Base-by-base conservation (phyloP, 2,888 invertebrate genomes). In the Trichogramma dendrolimi region DNA sequence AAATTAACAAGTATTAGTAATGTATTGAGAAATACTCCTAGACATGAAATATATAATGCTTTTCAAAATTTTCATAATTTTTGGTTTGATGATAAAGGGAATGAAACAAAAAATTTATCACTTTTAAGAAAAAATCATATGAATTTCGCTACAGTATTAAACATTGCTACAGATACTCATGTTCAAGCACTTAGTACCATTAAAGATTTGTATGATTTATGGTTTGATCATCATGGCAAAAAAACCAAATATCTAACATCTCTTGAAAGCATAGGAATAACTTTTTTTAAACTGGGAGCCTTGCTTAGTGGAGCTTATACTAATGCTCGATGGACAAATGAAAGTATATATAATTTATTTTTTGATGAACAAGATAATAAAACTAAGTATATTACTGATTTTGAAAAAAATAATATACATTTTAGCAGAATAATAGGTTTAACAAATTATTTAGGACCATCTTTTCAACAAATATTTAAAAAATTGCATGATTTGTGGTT, bases 321-420 rank as follows among this genome's bases (percentile, higher is more conserved):
- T 46, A 58, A 61, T 50, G 67, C 69, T 68, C 62, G 66, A 61
- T 68, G 70, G 68, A 69, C 69, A 67, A 73, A 73, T 69, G 61
- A 70, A 69, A 66, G 70, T 40, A 68, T 73, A 6, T 67, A 69
- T 69, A 58, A 55, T 53, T 58, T 68, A 46, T 73, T 71, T 68
- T 71, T 73, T 40, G 42, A 56, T 48, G 42, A 56, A 4, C 10
- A 40, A 3, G 56, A 49, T 3, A 48, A 49, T 11, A 48, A 48
- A 48, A 41, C 49, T 4, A 10, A 41, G 4, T 56, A 49, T 6
- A n/a, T 56, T 6, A 48, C 40, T 11, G 42, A 3, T 40, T 48
- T 56, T 8, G 48, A 56, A 40, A 41, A 41, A 43, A 48, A 49
- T 41, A 10, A 43, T 41, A 49, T 56, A 11, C 8, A 40, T 41